Base-by-base conservation (phyloP, 2,113 vertebrate species). In the Ceyx cyanopectus region DNA sequence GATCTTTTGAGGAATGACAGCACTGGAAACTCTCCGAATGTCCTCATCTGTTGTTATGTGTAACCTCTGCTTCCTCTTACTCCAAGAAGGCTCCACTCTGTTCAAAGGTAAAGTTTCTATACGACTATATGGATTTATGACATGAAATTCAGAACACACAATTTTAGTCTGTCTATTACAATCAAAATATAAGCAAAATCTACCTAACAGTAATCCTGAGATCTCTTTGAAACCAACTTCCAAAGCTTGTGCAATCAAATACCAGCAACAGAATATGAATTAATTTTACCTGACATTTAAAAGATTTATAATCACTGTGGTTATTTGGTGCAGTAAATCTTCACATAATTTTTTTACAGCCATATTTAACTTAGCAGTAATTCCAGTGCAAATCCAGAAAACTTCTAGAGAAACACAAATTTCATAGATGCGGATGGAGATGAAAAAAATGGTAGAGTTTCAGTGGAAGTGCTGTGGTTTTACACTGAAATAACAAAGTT, bases 41-140 rank as follows among this genome's bases (percentile, higher is more conserved):
- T 21, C 27, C 46, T 76, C 1, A 0, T 54, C 45, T 89, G 15
- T 66, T 8, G 1, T 24, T 80, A 32, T 0, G 0, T n/a, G 4
- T 60, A 87, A 78, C 17, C 14, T 54, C 18, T 62, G 26, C 29
- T 92, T 62, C 30, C 18, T 56, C 6, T 82, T 74, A 40, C 22
- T 77, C 2, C 23, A 54, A 48, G 1, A 58, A 85, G 14, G 15
- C 8, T 13, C 12, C 9, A 48, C 14, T 62, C 27, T 68, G 30
- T 63, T 83, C 61, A 76, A 50, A 48, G 21, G 14, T 50, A 26
- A 70, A 51, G 9, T 60, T 81, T 54, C 34, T 81, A 16, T 29
- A 54, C 3, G 37, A 7, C 21, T 37, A 10, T 37, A 37, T 72
- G 14, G 41, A 48, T 81, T 80, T 85, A 67, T 61, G 5, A 72